Evolutionary conservation across 2,888 invertebrate genomes (phyloP).

Genomic region (Diplazon laetatorius): DNA sequence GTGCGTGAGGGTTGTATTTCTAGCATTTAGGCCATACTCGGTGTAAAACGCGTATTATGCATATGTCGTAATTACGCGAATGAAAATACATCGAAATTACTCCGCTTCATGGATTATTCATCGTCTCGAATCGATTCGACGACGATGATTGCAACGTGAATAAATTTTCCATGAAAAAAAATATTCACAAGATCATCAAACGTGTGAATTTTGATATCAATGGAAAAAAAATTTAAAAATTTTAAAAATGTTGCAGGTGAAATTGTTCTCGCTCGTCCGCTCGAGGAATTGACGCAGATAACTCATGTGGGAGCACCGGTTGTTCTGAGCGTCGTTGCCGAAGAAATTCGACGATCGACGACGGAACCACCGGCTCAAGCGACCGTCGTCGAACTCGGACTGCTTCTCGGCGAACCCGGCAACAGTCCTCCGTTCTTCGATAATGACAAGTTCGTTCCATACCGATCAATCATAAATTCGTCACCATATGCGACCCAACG

Average conservation of each 20-base stretch:
- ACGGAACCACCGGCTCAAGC: conserved; percentile 91
- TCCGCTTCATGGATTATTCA: conserved; percentile 57
- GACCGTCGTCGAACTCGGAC: conserved; percentile 91
- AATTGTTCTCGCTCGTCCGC: conserved; percentile 87
- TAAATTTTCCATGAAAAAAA: not conserved
- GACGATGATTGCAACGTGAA: conserved; percentile 4
- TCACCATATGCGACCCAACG: not conserved
- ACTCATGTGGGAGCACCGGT: conserved; percentile 93
- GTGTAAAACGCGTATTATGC: conserved; percentile 48
- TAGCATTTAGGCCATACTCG: conserved; percentile 28
- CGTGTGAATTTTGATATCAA: not conserved
- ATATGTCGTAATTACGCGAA: conserved; percentile 55
- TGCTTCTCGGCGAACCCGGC: conserved; percentile 90
- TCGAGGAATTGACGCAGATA: conserved; percentile 91
- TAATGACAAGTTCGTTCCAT: conserved; percentile 86
- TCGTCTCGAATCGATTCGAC: conserved; percentile 8
- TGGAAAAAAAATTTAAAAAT: too few relatives aligned
- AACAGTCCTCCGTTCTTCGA: conserved; percentile 92
- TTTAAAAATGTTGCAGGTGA: too few relatives aligned
- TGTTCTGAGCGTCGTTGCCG: conserved; percentile 92
- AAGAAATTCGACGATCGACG: conserved; percentile 90
- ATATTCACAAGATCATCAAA: too few relatives aligned
- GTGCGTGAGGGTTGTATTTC: conserved; percentile 20
- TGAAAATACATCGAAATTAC: conserved; percentile 59
- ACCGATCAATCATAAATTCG: conserved; percentile 19